A percentile compares a stretch with the other conserved stretches of the same genome.
phyloP scores from a whole-genome alignment of 2,113 vertebrate genomes.

The Anolis carolinensis region DNA sequence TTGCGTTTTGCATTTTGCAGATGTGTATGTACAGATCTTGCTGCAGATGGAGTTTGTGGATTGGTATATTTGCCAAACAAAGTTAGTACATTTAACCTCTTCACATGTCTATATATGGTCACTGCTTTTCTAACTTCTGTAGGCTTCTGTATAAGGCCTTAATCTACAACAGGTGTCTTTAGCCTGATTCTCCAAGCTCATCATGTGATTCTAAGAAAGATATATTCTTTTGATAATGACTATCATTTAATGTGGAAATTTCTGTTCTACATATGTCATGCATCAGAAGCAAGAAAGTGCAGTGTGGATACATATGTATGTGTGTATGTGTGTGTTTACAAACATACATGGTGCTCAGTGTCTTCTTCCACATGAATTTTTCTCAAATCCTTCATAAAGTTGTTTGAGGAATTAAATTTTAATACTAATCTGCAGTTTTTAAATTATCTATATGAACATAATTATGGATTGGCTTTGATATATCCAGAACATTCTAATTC shows the following conservation, averaged over 20 bases:
- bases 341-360: background rate
- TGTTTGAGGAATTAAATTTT: background rate
- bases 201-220: conserved; percentile 31
- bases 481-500: background rate
- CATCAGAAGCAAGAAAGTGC: background rate
- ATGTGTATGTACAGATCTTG: conserved; percentile 26
- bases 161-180: conserved; percentile 67
- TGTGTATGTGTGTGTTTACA: too few relatives aligned
- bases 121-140: conserved; percentile 46
- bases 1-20: conserved; percentile 5
- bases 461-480: background rate
- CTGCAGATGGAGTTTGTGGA: conserved; percentile 33
- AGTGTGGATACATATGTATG: background rate
- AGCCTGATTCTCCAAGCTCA: conserved; percentile 56
- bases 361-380: background rate
- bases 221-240: conserved; percentile 29
- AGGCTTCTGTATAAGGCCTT: conserved; percentile 50
- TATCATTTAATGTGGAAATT: conserved; percentile 55
- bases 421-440: background rate
- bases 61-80: conserved; percentile 41
- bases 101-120: conserved; percentile 55
- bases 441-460: background rate
- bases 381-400: background rate
- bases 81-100: conserved; percentile 36
- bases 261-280: conserved; percentile 37